These are phyloP conservation scores for Thermophis baileyi DNA, from an alignment of 2,113 vertebrate species.

Conservation along the genomic window DNA sequence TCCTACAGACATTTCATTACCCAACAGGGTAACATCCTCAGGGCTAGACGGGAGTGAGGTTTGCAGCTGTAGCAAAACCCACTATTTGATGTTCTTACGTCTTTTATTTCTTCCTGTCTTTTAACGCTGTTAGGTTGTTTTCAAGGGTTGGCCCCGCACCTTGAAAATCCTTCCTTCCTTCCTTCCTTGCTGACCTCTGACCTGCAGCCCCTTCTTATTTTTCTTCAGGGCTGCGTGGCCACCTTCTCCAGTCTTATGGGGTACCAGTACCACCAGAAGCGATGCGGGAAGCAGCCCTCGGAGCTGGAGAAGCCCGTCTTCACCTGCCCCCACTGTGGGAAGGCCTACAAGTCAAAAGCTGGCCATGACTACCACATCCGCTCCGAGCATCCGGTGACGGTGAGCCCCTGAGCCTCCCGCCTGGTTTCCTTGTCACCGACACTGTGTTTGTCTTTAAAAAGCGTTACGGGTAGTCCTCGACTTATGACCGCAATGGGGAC, in stretches of 20 bases:
- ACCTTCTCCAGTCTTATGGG: constrained; percentile 95
- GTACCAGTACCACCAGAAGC: constrained; percentile 95
- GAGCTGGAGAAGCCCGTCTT: constrained; percentile 84
- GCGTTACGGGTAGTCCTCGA: not conserved
- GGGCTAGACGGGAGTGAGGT: not conserved
- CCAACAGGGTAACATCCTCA: not conserved
- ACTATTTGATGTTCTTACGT: too few species aligned
- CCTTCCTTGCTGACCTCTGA: not conserved
- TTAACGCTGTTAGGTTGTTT: too few species aligned
- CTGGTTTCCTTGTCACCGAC: not conserved
- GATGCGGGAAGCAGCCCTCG: constrained; percentile 83
- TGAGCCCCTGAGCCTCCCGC: constrained; percentile 22
- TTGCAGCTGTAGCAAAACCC: too few species aligned
- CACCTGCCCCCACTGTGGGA: constrained; percentile 85
- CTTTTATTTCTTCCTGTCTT: too few species aligned
- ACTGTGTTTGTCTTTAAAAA: not conserved
- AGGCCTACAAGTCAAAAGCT: constrained; percentile 91
- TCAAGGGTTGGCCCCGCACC: not conserved
- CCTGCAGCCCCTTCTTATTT: constrained; percentile 27
- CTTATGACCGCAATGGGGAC: too few species aligned
- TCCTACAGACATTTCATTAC: too few species aligned
- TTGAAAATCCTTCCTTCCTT: not conserved
- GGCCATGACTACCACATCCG: constrained; percentile 90
- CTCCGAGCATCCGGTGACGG: constrained; percentile 77
- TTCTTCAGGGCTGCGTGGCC: constrained; percentile 82